These are phyloP conservation scores for Tupaia tana DNA, from an alignment of 2,113 vertebrate species.

Conservation along the genomic window DNA sequence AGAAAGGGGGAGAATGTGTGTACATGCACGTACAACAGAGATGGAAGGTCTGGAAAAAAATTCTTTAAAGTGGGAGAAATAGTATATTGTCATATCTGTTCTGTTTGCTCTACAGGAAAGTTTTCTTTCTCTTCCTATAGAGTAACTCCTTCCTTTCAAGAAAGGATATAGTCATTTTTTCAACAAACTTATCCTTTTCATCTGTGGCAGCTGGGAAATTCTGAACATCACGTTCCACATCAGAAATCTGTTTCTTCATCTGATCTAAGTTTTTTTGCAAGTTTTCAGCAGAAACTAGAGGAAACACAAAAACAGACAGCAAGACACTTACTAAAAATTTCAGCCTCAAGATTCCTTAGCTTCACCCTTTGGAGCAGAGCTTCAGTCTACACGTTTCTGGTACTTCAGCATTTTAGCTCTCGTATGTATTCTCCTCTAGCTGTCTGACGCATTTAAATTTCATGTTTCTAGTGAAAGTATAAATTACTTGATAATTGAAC, in stretches of 20 bases:
- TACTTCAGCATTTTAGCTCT: background rate
- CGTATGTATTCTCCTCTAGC: background rate
- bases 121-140: background rate
- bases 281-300: constrained; percentile 89
- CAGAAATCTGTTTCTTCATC: constrained; percentile 90
- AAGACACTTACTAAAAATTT: constrained; percentile 56
- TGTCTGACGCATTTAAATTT: background rate
- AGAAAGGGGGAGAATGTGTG: background rate
- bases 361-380: background rate
- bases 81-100: background rate
- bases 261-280: constrained; percentile 92
- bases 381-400: background rate
- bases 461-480: background rate
- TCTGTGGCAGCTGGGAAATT: constrained; percentile 89
- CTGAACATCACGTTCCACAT: constrained; percentile 87
- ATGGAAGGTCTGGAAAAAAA: background rate
- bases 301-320: constrained; percentile 40
- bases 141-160: background rate
- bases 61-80: background rate
- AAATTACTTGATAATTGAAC: constrained; percentile 35
- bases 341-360: background rate
- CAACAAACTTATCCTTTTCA: constrained; percentile 89
- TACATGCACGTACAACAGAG: no score
- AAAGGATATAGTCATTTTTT: constrained; percentile 93
- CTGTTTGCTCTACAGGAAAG: background rate